A percentile compares a stretch with the other conserved stretches of the same genome.
phyloP scores from a whole-genome alignment of 2,113 vertebrate genomes.

The Abramis brama region DNA sequence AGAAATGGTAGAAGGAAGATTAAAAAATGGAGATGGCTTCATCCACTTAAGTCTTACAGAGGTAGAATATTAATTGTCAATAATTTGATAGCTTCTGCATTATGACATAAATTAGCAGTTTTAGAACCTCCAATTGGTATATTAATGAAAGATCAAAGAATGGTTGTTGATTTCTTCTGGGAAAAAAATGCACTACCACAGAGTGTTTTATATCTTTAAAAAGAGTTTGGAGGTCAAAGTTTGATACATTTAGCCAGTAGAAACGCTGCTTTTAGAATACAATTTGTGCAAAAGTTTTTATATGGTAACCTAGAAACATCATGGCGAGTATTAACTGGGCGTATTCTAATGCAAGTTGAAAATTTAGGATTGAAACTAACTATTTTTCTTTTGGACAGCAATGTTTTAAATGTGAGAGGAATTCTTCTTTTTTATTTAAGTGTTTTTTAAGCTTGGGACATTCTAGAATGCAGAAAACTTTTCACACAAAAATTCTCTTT shows the following conservation, averaged over 20 bases:
- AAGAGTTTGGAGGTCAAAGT: background rate
- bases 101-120: background rate
- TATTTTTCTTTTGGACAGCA: background rate
- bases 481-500: background rate
- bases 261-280: slow-evolving; percentile 5
- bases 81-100: background rate
- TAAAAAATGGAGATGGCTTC: background rate
- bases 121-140: slow-evolving; percentile 8
- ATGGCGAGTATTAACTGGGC: background rate
- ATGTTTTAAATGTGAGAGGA: background rate
- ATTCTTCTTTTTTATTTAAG: background rate
- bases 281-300: background rate
- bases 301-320: background rate
- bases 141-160: background rate
- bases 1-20: background rate
- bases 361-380: background rate
- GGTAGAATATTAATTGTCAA: background rate
- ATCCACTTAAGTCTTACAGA: background rate
- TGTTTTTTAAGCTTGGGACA: background rate
- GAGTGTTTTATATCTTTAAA: background rate
- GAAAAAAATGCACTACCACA: background rate
- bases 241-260: background rate
- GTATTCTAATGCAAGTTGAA: background rate
- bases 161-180: background rate
- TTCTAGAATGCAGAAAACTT: background rate